Conservation (phyloP, 2,888 invertebrate genomes). For the Caenorhabditis drosophilae region DNA sequence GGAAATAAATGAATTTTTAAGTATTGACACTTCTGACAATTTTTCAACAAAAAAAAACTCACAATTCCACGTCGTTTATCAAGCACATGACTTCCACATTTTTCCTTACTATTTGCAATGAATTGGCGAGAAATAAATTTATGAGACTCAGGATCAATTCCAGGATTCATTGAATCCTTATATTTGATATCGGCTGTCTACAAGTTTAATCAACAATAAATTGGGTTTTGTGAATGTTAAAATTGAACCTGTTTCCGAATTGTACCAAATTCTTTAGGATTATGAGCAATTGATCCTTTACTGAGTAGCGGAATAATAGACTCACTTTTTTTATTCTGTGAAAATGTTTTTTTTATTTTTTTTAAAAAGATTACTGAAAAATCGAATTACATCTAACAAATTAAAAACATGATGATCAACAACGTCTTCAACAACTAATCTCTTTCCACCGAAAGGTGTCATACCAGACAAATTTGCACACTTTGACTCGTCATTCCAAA, state of each 20-base stretch:
- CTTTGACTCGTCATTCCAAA: constrained; percentile 50
- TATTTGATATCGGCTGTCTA: constrained; percentile 57
- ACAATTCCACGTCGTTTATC: constrained; percentile 49
- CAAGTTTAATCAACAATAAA: constrained; percentile 4
- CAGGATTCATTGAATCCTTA: constrained; percentile 50
- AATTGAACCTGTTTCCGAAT: constrained; percentile 44
- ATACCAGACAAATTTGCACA: constrained; percentile 49
- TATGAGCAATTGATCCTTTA: constrained; percentile 38
- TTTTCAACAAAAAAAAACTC: constrained; percentile 12
- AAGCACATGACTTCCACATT: constrained; percentile 60
- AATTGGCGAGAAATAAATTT: constrained; percentile 61
- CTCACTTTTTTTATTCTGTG: constrained; percentile 40
- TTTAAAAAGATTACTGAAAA: background rate
- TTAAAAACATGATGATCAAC: constrained; percentile 61
- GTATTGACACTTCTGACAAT: no score
- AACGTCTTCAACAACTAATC: constrained; percentile 53
- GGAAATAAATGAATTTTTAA: no score
- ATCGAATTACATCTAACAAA: constrained; percentile 33
- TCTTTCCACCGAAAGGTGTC: constrained; percentile 53
- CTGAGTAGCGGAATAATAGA: constrained; percentile 48
- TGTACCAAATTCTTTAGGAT: constrained; percentile 47
- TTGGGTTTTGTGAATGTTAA: background rate
- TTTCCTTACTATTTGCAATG: constrained; percentile 49
- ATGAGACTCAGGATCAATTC: constrained; percentile 55
- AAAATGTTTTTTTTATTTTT: background rate